Conservation (phyloP, 2,888 invertebrate species). For the Apotomis turbidana region DNA sequence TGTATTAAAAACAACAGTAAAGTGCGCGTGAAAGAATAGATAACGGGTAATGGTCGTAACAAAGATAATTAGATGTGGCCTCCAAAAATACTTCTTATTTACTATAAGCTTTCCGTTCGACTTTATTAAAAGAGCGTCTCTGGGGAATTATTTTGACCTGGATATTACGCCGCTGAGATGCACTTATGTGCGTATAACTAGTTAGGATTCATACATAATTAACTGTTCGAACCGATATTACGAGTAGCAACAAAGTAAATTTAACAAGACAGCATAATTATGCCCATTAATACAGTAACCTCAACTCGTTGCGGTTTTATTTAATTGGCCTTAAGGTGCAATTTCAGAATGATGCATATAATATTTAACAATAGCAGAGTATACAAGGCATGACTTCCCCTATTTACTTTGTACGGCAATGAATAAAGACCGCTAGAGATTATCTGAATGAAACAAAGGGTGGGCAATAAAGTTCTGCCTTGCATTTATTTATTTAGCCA, state of each 20-base stretch:
- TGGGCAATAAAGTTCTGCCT: constrained; percentile 28
- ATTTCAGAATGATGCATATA: constrained; percentile 44
- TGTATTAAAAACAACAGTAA: too few species aligned
- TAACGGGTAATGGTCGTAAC: too few species aligned
- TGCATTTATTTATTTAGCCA: constrained; percentile 15
- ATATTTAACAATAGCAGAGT: constrained; percentile 43
- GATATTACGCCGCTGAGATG: too few species aligned
- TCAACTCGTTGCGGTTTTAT: constrained; percentile 3
- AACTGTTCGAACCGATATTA: too few species aligned
- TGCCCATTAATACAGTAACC: neutral
- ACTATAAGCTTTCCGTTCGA: too few species aligned
- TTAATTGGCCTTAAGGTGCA: constrained; percentile 43
- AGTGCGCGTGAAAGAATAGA: too few species aligned
- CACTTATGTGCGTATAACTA: too few species aligned
- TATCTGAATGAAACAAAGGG: constrained; percentile 37
- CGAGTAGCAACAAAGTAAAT: neutral
- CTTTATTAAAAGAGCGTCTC: too few species aligned
- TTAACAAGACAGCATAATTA: neutral
- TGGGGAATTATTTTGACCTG: too few species aligned
- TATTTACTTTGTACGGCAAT: constrained; percentile 34
- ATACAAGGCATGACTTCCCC: neutral
- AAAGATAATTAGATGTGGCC: too few species aligned
- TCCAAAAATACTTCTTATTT: too few species aligned
- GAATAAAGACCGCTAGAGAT: constrained; percentile 32
- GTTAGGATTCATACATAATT: too few species aligned